These are phyloP conservation scores for Merodon equestris DNA, from an alignment of 2,888 invertebrate genomes.

Conservation along the genomic window DNA sequence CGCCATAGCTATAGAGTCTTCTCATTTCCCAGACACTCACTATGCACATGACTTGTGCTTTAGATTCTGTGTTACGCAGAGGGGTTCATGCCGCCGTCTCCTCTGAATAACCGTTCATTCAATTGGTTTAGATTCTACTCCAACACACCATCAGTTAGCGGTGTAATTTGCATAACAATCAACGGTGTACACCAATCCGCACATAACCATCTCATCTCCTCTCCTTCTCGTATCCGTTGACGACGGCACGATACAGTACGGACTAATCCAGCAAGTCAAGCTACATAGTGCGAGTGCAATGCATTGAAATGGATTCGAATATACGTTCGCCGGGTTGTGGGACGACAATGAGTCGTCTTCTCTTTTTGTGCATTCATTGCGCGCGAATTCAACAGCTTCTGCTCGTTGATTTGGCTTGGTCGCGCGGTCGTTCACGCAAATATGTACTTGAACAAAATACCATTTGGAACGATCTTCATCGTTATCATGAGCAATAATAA, in stretches of 20 bases:
- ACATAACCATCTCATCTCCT: conserved; percentile 4
- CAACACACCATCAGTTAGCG: conserved; percentile 19
- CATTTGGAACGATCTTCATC: conserved; percentile 55
- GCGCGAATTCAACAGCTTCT: conserved; percentile 53
- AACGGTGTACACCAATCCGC: conserved; percentile 44
- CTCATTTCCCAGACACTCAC: no score
- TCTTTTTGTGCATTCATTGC: conserved; percentile 62
- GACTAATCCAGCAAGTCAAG: conserved; percentile 58
- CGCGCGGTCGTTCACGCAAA: conserved; percentile 62
- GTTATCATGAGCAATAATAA: conserved; percentile 7
- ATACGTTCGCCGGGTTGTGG: conserved; percentile 4
- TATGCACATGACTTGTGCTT: no score
- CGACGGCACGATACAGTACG: conserved; percentile 30
- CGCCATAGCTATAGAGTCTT: not conserved
- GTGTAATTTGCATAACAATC: conserved; percentile 67
- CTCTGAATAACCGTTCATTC: conserved; percentile 17
- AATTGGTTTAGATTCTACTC: conserved; percentile 60
- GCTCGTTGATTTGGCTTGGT: conserved; percentile 3
- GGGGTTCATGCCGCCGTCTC: conserved; percentile 1
- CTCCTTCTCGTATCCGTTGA: not conserved
- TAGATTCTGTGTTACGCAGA: no score
- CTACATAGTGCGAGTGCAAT: conserved; percentile 40
- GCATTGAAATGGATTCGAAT: conserved; percentile 26
- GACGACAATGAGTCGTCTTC: conserved; percentile 27
- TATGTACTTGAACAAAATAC: conserved; percentile 61